Evolutionary conservation across 2,888 invertebrate species (phyloP).

Genomic region (Leucophenga maculata): DNA sequence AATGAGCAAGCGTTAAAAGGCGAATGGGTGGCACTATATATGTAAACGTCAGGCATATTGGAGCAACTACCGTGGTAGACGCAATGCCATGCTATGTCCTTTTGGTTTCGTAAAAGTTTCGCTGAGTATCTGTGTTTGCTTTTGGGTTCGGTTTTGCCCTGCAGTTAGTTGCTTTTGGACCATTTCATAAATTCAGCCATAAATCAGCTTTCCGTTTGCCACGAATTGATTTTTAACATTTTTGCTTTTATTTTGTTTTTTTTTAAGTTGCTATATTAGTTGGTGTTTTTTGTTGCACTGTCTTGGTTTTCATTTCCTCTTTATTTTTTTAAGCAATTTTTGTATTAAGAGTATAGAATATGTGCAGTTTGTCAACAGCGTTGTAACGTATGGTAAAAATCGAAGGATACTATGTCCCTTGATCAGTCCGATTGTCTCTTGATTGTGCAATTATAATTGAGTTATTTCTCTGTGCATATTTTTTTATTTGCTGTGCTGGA

Average conservation of each 20-base stretch:
- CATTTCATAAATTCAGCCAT: conserved; percentile 65
- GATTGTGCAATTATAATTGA: too few species aligned
- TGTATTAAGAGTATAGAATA: background rate
- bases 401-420: too few species aligned
- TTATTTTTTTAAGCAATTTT: background rate
- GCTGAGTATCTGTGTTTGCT: conserved; percentile 26
- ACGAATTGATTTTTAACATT: conserved; percentile 65
- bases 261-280: background rate
- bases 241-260: conserved; percentile 50
- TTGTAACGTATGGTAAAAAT: too few species aligned
- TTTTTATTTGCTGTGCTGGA: too few species aligned
- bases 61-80: too few species aligned
- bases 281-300: background rate
- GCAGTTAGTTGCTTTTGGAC: conserved; percentile 40
- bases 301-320: background rate
- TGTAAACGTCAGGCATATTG: too few species aligned
- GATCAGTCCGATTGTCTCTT: too few species aligned
- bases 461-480: too few species aligned
- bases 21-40: background rate
- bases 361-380: too few species aligned
- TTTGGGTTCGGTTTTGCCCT: conserved; percentile 39
- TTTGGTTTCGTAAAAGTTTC: background rate
- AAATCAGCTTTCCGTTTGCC: conserved; percentile 64
- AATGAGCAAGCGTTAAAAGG: too few species aligned
- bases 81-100: background rate